Conservation (phyloP, 2,888 invertebrate genomes). For the Abrostola triplasia region DNA sequence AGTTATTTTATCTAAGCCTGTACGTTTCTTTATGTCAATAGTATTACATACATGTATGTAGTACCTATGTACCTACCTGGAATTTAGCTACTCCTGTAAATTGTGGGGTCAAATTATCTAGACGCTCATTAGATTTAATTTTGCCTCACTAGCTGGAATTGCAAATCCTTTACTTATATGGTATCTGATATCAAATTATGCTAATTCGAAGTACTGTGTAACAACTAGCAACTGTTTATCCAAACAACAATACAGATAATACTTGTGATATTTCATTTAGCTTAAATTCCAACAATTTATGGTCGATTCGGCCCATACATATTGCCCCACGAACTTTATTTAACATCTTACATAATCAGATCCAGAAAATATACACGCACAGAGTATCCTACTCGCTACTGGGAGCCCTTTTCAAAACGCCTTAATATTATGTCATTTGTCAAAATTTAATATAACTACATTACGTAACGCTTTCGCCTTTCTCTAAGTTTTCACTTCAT, state of each 20-base stretch:
- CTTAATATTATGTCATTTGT: neutral
- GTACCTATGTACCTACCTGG: no score
- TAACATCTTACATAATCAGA: no score
- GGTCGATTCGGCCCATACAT: neutral
- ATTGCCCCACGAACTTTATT: neutral
- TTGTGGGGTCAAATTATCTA: neutral
- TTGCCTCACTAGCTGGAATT: no score
- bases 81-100: no score
- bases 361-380: no score
- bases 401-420: neutral
- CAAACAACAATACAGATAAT: no score
- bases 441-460: constrained; percentile 20
- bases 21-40: no score
- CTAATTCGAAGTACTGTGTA: neutral
- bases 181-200: constrained; percentile 1
- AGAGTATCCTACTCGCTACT: neutral
- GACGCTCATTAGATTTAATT: neutral
- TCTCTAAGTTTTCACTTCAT: constrained; percentile 44
- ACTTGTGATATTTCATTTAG: neutral
- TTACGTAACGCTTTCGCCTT: constrained; percentile 34
- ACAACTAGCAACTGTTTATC: no score
- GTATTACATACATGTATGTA: no score
- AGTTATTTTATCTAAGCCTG: no score
- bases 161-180: neutral
- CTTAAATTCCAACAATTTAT: neutral